phyloP scores from a whole-genome alignment of 2,888 invertebrate genomes.

The Lithophane ornitopus region DNA sequence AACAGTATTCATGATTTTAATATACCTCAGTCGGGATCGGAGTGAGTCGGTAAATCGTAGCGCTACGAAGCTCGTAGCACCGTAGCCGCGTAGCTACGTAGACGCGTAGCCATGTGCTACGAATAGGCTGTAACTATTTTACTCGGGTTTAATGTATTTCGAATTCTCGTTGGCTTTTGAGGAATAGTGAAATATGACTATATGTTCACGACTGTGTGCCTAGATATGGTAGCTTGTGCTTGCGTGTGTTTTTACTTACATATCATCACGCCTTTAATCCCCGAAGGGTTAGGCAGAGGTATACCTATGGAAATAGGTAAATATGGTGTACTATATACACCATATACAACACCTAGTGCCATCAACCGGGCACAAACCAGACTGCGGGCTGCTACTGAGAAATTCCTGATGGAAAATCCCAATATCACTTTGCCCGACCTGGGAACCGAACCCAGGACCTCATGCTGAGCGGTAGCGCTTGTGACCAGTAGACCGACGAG shows the following conservation, averaged over 20 bases:
- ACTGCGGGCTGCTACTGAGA: not conserved
- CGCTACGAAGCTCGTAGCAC: slow-evolving; percentile 47
- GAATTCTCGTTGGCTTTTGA: slow-evolving; percentile 56
- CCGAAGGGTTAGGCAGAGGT: not conserved
- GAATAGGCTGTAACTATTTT: slow-evolving; percentile 71
- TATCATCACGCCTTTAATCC: too few species aligned
- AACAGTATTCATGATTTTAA: slow-evolving; percentile 63
- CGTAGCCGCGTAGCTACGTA: slow-evolving; percentile 66
- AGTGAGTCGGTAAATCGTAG: slow-evolving; percentile 61
- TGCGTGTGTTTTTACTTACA: not conserved
- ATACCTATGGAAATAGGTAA: too few species aligned
- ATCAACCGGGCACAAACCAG: not conserved
- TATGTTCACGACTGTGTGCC: slow-evolving; percentile 1
- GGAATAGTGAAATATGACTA: slow-evolving; percentile 26
- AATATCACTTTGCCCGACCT: not conserved
- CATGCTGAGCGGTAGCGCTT: not conserved
- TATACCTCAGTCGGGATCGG: slow-evolving; percentile 46
- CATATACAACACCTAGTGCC: too few species aligned
- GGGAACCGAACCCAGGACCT: not conserved
- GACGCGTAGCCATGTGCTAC: slow-evolving; percentile 75
- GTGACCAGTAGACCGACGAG: too few species aligned
- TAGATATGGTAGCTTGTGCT: not conserved
- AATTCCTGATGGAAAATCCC: not conserved
- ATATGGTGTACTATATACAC: too few species aligned
- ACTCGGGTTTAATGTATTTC: slow-evolving; percentile 68